A percentile compares a stretch with the other conserved stretches of the same genome.
phyloP scores from a whole-genome alignment of 2,113 vertebrate species.

The Trematomus loennbergii region DNA sequence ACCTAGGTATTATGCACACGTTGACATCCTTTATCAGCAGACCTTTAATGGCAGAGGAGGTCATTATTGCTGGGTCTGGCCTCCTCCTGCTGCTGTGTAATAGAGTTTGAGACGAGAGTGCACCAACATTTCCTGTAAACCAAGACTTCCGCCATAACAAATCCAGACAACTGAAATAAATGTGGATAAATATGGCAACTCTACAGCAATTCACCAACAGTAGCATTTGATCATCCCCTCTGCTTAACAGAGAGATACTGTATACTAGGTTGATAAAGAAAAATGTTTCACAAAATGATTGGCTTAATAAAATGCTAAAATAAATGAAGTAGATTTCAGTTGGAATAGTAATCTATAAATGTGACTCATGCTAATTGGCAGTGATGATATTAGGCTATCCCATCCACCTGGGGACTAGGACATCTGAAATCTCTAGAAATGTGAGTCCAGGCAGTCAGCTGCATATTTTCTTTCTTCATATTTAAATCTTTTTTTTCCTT shows the following conservation, averaged over 20 bases:
- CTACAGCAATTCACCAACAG: background rate
- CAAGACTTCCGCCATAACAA: slow-evolving; percentile 5
- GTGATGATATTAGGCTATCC: background rate
- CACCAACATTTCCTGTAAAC: background rate
- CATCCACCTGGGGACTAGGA: background rate
- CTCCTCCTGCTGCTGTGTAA: background rate
- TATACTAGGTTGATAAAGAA: background rate
- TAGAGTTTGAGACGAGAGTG: background rate
- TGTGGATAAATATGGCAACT: slow-evolving; percentile 7
- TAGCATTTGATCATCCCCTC: background rate
- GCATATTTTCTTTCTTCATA: slow-evolving; percentile 14
- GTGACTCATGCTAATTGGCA: background rate
- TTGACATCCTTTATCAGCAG: background rate
- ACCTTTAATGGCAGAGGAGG: background rate
- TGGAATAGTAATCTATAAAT: background rate
- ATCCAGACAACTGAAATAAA: slow-evolving; percentile 6
- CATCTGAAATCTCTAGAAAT: slow-evolving; percentile 19
- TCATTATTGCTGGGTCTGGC: background rate
- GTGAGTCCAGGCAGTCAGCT: slow-evolving; percentile 4
- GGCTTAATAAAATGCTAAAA: background rate
- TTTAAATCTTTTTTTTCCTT: slow-evolving; percentile 10
- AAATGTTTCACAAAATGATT: background rate
- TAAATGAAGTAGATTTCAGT: too few relatives aligned
- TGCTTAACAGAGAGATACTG: slow-evolving; percentile 4
- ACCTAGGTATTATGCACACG: background rate